Base-by-base conservation (phyloP, 1,140 invertebrate species). In the Ceratosolen solmsi region DNA sequence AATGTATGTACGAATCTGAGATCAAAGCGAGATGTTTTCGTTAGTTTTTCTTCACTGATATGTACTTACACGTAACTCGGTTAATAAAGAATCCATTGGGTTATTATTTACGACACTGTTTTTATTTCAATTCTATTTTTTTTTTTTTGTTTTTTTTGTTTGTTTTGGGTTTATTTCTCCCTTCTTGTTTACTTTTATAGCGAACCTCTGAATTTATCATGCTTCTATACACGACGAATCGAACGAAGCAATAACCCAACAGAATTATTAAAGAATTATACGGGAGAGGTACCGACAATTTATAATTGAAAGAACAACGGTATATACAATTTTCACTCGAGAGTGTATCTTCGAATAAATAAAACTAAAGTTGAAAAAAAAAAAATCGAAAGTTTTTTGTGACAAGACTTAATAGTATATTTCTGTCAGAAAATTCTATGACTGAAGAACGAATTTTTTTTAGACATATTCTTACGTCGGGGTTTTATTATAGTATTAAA, bases 311-410 rank as follows among this genome's bases (percentile, higher is more conserved):
- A n/a, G n/a, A n/a, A n/a, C n/a, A n/a, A n/a, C n/a, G n/a, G n/a
- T n/a, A n/a, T 46, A 54, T 11, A 54, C 8, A 73, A 54, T 73
- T 73, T 73, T 54, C 54, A 73, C 71, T 73, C 27, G 4, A 51
- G 13, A 51, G 22, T 71, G 38, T 46, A 25, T 13, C n/a, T 71
- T 38, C 4, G 11, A 68, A 71, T 41, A 25, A 25, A 71, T n/a
- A 41, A 25, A 71, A 46, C n/a, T n/a, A 30, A 72, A 51, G 17
- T n/a, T 17, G 8, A 17, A 49, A 72, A n/a, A n/a, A 13, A 71
- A 46, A 27, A 71, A 51, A 30, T 51, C n/a, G 38, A 51, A 72
- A 51, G 70, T 72, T 72, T 72, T 25, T 49, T 20, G 27, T 11
- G 22, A 49, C 22, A 72, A 51, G 68, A 71, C 68, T 71, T 27